phyloP scores from a whole-genome alignment of 2,797 vertebrate genomes.

The Clarias platycephalus region DNA sequence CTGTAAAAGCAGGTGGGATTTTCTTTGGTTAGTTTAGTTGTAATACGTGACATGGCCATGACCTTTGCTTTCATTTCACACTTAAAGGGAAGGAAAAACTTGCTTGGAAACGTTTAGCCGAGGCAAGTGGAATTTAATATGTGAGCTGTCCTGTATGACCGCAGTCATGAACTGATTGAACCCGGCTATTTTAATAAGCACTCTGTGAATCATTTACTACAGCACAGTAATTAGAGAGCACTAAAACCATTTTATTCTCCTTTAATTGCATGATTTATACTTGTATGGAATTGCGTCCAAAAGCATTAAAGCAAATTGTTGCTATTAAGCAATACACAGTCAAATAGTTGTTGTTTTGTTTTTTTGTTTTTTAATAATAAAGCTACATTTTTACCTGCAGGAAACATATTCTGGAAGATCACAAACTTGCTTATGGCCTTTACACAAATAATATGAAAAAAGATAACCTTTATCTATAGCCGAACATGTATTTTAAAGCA shows the following conservation, averaged over 20 bases:
- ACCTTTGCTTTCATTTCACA: slow-evolving; percentile 1
- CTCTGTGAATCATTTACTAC: slow-evolving; percentile 31
- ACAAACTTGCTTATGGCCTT: not conserved
- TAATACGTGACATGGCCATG: not conserved
- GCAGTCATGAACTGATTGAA: slow-evolving; percentile 10
- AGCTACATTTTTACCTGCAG: not conserved
- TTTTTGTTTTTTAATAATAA: not conserved
- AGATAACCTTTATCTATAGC: not conserved
- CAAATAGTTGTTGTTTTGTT: too few relatives aligned
- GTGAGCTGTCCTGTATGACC: not conserved
- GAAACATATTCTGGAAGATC: not conserved
- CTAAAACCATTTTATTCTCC: not conserved
- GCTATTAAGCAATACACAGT: not conserved
- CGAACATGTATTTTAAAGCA: not conserved
- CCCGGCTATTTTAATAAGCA: slow-evolving; percentile 22
- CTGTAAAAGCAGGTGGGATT: not conserved
- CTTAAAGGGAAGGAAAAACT: not conserved
- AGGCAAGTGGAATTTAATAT: slow-evolving; percentile 5
- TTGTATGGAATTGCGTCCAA: not conserved
- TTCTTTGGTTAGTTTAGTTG: not conserved
- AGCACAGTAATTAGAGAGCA: slow-evolving; percentile 2
- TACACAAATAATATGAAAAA: not conserved
- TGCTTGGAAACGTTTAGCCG: not conserved
- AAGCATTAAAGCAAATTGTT: not conserved
- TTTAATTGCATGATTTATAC: not conserved